Percentiles rank a stretch among this genome's conserved stretches.
phyloP scores from a whole-genome alignment of 2,113 vertebrate genomes.

The Okapia johnstoni region DNA sequence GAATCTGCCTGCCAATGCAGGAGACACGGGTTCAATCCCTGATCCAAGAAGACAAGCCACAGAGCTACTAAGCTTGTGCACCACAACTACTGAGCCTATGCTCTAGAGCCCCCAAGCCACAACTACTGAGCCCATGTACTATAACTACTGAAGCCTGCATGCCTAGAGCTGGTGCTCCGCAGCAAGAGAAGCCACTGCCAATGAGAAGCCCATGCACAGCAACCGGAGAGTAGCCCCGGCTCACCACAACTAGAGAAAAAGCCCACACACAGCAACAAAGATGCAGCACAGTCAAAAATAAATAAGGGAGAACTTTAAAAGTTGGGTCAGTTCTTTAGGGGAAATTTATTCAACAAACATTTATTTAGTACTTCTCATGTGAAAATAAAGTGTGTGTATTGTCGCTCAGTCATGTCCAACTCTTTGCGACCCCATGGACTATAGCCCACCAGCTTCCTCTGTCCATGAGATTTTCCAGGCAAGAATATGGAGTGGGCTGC shows the following conservation, averaged over 20 bases:
- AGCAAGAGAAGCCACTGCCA: not conserved
- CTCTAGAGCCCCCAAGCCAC: not conserved
- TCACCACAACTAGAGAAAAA: not conserved
- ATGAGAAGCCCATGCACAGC: not conserved
- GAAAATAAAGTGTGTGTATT: not conserved
- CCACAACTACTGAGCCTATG: not conserved
- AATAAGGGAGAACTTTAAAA: not conserved
- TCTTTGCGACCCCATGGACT: not conserved
- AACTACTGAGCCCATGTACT: not conserved
- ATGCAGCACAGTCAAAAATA: not conserved
- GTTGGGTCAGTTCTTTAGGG: not conserved
- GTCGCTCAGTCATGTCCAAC: not conserved
- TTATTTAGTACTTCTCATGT: not conserved
- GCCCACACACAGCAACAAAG: not conserved
- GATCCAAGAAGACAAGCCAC: not conserved
- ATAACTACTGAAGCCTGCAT: not conserved
- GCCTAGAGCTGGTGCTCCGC: not conserved
- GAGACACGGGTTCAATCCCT: not conserved
- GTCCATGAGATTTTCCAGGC: not conserved
- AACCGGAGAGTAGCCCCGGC: not conserved
- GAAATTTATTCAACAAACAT: conserved; percentile 13
- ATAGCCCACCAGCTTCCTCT: not conserved
- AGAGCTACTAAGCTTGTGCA: not conserved
- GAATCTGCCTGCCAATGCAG: not conserved
- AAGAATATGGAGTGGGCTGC: not conserved